These are phyloP conservation scores for Hirtodrosophila histrioides DNA, from an alignment of 2,888 invertebrate species.

Conservation along the genomic window DNA sequence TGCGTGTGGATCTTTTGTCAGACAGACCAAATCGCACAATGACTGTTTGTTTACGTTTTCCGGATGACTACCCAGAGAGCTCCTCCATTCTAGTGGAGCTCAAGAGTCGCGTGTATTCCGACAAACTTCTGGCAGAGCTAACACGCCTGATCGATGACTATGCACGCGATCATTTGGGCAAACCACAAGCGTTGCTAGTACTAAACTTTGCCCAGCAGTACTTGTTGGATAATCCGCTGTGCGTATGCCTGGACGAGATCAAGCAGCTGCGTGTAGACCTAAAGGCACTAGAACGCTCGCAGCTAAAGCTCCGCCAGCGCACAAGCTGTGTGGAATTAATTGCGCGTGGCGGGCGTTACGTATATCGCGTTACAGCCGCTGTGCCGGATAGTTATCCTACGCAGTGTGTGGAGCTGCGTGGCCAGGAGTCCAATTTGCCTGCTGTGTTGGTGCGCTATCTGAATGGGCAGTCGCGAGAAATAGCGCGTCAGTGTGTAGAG, in stretches of 20 bases:
- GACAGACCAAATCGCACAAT: conserved; percentile 86
- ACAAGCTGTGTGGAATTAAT: conserved; percentile 86
- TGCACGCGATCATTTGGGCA: conserved; percentile 86
- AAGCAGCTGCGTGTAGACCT: conserved; percentile 86
- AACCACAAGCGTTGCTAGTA: conserved; percentile 86
- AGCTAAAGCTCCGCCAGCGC: conserved; percentile 89
- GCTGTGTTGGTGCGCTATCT: conserved; percentile 87
- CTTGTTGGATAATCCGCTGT: conserved; percentile 88
- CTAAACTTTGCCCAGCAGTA: conserved; percentile 88
- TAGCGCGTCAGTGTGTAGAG: conserved; percentile 89
- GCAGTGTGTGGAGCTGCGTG: conserved; percentile 84
- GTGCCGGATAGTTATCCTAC: conserved; percentile 89
- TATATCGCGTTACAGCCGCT: conserved; percentile 86
- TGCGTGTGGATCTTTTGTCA: conserved; percentile 88
- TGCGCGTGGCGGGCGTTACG: conserved; percentile 87
- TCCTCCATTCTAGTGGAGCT: conserved; percentile 87
- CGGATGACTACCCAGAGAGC: conserved; percentile 86
- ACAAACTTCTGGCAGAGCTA: conserved; percentile 87
- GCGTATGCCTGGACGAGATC: conserved; percentile 90
- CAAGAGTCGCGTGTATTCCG: conserved; percentile 89
- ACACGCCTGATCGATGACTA: conserved; percentile 86
- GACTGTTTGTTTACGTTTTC: conserved; percentile 88
- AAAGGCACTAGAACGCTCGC: conserved; percentile 64
- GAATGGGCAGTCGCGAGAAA: conserved; percentile 88
- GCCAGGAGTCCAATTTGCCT: conserved; percentile 88